These are phyloP conservation scores for Apis florea DNA, from an alignment of 1,140 invertebrate species.

Conservation along the genomic window DNA sequence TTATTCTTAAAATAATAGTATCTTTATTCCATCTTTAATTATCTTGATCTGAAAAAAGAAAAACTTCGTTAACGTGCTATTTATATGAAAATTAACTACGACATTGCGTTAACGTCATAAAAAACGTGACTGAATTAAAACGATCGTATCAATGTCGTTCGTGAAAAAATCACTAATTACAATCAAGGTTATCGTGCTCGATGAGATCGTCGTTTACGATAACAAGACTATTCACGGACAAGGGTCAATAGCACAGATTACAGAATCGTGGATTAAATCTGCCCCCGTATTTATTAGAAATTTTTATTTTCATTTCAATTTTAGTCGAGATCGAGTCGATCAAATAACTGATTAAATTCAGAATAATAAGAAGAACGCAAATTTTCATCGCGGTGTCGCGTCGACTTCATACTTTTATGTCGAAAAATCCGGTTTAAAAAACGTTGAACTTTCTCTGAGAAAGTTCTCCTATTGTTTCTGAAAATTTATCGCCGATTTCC, in stretches of 20 bases:
- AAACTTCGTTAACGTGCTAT: not conserved
- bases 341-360: not conserved
- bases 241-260: conserved; percentile 71
- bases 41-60: not conserved
- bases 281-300: not conserved
- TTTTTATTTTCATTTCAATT: too few relatives aligned
- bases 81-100: not conserved
- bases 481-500: not conserved
- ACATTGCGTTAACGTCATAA: not conserved
- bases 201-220: not conserved
- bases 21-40: not conserved
- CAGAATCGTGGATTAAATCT: not conserved
- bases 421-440: not conserved
- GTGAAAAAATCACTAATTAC: not conserved
- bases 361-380: not conserved
- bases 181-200: not conserved
- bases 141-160: not conserved
- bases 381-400: not conserved
- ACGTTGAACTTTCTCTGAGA: conserved; percentile 13
- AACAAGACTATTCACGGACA: not conserved
- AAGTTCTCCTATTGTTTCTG: too few relatives aligned
- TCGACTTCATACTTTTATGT: not conserved
- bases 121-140: not conserved
- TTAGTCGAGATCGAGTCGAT: not conserved
- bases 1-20: not conserved